Base-by-base conservation (phyloP, 2,888 invertebrate species). In the Diachrysia chrysitis region DNA sequence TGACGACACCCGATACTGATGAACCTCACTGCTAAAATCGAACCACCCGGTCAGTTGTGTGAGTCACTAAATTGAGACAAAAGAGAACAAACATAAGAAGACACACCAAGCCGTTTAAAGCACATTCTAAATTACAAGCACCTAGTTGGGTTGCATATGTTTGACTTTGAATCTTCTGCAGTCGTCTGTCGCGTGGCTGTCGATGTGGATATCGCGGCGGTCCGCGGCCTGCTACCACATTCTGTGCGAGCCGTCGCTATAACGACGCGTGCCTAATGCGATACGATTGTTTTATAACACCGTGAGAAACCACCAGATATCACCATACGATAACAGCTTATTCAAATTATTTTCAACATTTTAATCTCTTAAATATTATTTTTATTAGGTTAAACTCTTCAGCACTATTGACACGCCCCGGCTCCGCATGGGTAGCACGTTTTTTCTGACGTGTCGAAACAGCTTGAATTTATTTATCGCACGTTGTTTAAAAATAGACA, bases 191-290 rank as follows among this genome's bases (percentile, higher is more conserved):
- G 1, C 0, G 19, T 6, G 51, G 25, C 23, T 17, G 5, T 21
- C 7, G 48, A 5, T 10, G 57, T 10, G 17, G 59, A 69, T 58
- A 51, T 53, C 58, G 64, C 60, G 66, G 59, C 64, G 66, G 57
- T 63, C 64, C 66, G 32, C 32, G 32, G 32, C 32, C 10, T 64
- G 71, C 71, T 62, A 16, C 69, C 66, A 63, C 71, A 69, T 58
- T 59, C 53, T 79, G 51, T 63, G 60, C 25, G 35, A 61, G 19
- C 53, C 62, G 62, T 59, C 66, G 55, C 61, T 42, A 23, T 53
- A 59, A 68, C 66, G 55, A 60, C 69, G 71, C 69, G 37, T 63
- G 68, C 53, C 63, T 57, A 67, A 66, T 56, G 48, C 32, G 46
- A 62, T 58, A 12, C 25, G 46, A 59, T 63, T 81, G 60, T 58